These are phyloP conservation scores for Syrrhaptes paradoxus DNA, from an alignment of 2,113 vertebrate species.

Conservation along the genomic window DNA sequence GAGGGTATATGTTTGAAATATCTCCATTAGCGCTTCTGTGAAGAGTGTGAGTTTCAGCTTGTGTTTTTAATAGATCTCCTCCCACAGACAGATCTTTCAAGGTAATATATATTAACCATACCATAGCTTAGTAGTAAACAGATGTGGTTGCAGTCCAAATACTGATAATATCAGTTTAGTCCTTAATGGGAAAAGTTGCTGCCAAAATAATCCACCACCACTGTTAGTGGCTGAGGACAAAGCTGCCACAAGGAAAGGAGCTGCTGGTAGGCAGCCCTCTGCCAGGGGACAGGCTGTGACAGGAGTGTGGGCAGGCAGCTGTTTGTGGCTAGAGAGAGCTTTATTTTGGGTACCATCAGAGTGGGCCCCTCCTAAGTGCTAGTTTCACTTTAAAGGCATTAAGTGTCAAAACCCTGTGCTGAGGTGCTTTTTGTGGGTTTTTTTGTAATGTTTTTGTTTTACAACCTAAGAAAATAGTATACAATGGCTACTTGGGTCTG, in stretches of 20 bases:
- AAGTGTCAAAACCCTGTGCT: neutral
- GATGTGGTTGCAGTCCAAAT: neutral
- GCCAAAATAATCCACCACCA: neutral
- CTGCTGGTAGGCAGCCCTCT: neutral
- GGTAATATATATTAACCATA: conserved; percentile 30
- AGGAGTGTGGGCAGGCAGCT: neutral
- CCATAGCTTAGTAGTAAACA: neutral
- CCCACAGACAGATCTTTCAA: neutral
- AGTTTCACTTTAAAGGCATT: neutral
- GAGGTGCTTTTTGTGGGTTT: neutral
- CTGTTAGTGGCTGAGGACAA: neutral
- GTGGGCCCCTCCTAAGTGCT: neutral
- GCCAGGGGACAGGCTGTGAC: neutral
- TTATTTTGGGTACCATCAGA: neutral
- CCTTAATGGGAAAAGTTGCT: neutral
- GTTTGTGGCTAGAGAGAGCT: neutral
- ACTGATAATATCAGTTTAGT: neutral
- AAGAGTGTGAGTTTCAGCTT: conserved; percentile 21
- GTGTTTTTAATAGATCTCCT: neutral
- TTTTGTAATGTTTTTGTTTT: neutral
- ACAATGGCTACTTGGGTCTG: neutral
- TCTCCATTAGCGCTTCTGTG: conserved; percentile 12
- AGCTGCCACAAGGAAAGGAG: neutral
- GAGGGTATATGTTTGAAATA: conserved; percentile 11
- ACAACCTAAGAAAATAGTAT: neutral